Evolutionary conservation across 2,797 vertebrate genomes (phyloP).

Genomic region (Gambusia yucatana): DNA sequence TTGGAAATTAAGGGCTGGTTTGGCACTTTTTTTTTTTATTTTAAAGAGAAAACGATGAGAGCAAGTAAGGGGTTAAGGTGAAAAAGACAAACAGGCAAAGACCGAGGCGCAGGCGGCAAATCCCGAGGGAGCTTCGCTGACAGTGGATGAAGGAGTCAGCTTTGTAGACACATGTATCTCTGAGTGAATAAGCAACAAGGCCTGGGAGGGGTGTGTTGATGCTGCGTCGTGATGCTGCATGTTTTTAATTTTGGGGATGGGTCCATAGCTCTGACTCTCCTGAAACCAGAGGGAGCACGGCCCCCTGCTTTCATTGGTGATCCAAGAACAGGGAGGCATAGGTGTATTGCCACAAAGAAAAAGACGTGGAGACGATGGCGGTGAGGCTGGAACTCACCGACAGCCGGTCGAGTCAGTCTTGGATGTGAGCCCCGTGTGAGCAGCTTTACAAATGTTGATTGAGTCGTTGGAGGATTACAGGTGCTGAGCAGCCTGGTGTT

Average conservation of each 20-base stretch:
- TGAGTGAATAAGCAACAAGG: conserved; percentile 47
- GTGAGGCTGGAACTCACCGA: conserved; percentile 31
- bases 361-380: conserved; percentile 32
- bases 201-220: conserved; percentile 38
- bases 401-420: conserved; percentile 58
- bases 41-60: conserved; percentile 10
- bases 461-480: conserved; percentile 74
- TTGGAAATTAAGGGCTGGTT: conserved; percentile 10
- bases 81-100: conserved; percentile 38
- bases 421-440: conserved; percentile 58
- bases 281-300: conserved; percentile 25
- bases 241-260: conserved; percentile 36
- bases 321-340: conserved; percentile 29
- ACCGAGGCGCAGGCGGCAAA: conserved; percentile 25
- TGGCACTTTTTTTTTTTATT: conserved; percentile 10
- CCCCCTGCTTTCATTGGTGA: conserved; percentile 44
- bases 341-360: conserved; percentile 26
- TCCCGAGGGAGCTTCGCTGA: conserved; percentile 56
- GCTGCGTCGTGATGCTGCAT: conserved; percentile 44
- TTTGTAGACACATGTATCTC: conserved; percentile 62
- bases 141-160: conserved; percentile 58
- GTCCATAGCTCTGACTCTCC: conserved; percentile 44
- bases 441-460: conserved; percentile 80
- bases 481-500: conserved; percentile 69
- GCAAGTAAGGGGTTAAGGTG: conserved; percentile 44